Conservation (phyloP, 2,113 vertebrate species). For the Etia nguti region DNA sequence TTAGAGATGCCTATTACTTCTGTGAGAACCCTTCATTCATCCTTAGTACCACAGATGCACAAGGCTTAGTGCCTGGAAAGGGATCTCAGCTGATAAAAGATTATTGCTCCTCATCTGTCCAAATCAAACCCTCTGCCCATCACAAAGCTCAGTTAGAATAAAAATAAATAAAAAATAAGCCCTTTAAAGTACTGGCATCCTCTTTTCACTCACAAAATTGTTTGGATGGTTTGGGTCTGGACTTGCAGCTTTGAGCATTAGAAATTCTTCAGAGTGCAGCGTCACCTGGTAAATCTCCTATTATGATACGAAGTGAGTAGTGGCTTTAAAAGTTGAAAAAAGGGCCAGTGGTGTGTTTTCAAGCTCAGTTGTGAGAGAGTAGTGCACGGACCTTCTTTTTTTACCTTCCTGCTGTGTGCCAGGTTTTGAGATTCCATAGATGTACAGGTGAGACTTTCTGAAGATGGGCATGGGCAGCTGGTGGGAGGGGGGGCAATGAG, state of each 20-base stretch:
- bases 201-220: not conserved
- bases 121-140: not conserved
- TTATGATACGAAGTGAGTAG: constrained; percentile 1
- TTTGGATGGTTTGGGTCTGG: not conserved
- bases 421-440: constrained; percentile 43
- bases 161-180: not conserved
- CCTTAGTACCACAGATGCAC: not conserved
- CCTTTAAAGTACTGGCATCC: not conserved
- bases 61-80: not conserved
- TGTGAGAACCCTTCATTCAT: not conserved
- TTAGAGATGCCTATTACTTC: not conserved
- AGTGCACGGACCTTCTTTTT: not conserved
- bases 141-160: not conserved
- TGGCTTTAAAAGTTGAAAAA: constrained; percentile 15
- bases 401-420: constrained; percentile 11
- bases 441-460: constrained; percentile 13
- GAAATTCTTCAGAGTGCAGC: not conserved
- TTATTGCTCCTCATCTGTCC: not conserved
- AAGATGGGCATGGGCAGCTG: not conserved
- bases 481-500: not conserved
- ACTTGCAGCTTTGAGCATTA: not conserved
- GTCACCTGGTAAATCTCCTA: not conserved
- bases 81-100: not conserved
- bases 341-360: constrained; percentile 21
- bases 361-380: constrained; percentile 10